These are phyloP conservation scores for Cottus gobio DNA, from an alignment of 2,113 vertebrate genomes.

Conservation along the genomic window DNA sequence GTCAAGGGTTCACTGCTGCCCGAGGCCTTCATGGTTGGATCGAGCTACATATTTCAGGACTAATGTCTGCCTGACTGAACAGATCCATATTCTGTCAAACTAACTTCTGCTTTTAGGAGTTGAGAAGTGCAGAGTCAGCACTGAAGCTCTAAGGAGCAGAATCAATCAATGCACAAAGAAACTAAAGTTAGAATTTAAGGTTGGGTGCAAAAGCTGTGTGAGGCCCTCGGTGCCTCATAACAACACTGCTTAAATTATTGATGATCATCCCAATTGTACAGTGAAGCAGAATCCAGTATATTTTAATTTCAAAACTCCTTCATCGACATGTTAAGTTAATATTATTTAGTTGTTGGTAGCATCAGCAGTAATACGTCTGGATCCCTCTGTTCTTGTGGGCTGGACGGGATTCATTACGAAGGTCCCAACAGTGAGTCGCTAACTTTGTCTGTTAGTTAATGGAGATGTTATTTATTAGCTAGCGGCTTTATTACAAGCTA, in stretches of 20 bases:
- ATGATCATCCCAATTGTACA: not conserved
- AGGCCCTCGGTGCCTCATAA: not conserved
- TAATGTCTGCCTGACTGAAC: constrained; percentile 29
- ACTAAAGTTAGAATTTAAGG: constrained; percentile 3
- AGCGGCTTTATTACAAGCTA: not conserved
- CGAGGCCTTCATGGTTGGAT: constrained; percentile 33
- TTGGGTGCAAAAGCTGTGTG: constrained; percentile 5
- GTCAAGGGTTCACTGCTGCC: constrained; percentile 18
- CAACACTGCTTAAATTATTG: not conserved
- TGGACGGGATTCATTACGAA: not conserved
- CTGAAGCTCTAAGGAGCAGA: constrained; percentile 17
- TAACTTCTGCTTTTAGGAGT: constrained; percentile 39
- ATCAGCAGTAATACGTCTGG: not conserved
- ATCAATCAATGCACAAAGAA: constrained; percentile 22
- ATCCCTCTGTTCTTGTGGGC: not conserved
- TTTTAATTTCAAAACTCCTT: not conserved
- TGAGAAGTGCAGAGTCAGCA: constrained; percentile 48
- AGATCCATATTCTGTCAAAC: constrained; percentile 49
- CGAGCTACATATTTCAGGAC: constrained; percentile 31
- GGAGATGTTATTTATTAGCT: too few relatives aligned
- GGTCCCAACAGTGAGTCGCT: not conserved
- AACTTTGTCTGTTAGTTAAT: not conserved
- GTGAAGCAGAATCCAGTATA: not conserved
- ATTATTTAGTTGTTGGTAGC: not conserved
- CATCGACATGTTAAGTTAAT: not conserved